These are phyloP conservation scores for Bombus turneri DNA, from an alignment of 1,140 invertebrate genomes.

Conservation along the genomic window DNA sequence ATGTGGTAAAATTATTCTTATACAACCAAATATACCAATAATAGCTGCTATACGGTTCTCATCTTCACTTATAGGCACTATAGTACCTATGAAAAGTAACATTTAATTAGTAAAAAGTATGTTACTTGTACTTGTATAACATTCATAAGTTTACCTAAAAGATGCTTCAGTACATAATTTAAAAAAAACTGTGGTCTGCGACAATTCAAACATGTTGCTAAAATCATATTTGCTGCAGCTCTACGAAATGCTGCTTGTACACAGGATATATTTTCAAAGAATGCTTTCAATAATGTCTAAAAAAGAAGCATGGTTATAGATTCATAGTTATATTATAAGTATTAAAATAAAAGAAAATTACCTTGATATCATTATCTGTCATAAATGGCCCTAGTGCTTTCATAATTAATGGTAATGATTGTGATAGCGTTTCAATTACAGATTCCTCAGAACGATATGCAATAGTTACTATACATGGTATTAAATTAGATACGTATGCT, in stretches of 20 bases:
- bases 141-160: conserved; percentile 76
- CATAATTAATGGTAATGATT: conserved; percentile 87
- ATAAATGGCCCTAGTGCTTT: conserved; percentile 88
- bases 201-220: conserved; percentile 86
- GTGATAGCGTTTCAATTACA: conserved; percentile 88
- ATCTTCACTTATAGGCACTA: conserved; percentile 83
- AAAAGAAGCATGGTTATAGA: conserved; percentile 51
- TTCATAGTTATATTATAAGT: conserved; percentile 35
- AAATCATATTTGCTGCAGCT: conserved; percentile 86
- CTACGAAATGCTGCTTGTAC: conserved; percentile 85
- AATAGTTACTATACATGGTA: conserved; percentile 88
- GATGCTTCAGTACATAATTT: conserved; percentile 83
- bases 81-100: conserved; percentile 80
- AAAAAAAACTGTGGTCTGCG: conserved; percentile 86
- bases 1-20: conserved; percentile 86
- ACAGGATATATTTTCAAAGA: conserved; percentile 86
- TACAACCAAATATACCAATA: conserved; percentile 86
- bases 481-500: conserved; percentile 88
- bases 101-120: conserved; percentile 63
- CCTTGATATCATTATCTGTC: conserved; percentile 89
- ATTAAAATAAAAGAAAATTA: conserved; percentile 69
- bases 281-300: conserved; percentile 86
- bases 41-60: conserved; percentile 81
- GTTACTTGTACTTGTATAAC: neutral
- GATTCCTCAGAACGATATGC: conserved; percentile 87